A percentile compares a stretch with the other conserved stretches of the same genome.
phyloP scores from a whole-genome alignment of 2,797 vertebrate species.

The Chelon auratus region DNA sequence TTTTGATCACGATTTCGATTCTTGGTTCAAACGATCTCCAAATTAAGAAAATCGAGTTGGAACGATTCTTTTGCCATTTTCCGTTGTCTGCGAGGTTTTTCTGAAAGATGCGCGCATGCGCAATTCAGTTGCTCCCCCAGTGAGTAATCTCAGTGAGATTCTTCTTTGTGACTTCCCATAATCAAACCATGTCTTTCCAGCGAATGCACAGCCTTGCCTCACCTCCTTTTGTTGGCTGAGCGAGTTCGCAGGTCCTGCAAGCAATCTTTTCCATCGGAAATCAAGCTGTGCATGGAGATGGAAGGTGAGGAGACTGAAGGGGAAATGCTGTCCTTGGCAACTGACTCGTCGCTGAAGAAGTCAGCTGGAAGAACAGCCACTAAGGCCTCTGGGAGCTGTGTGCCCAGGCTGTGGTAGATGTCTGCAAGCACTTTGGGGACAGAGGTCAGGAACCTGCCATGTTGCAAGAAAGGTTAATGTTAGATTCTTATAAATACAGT shows the following conservation, averaged over 20 bases:
- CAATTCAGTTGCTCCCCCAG: too few species aligned
- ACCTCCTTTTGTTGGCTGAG: slow-evolving; percentile 91
- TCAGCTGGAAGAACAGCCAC: slow-evolving; percentile 89
- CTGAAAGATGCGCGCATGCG: too few species aligned
- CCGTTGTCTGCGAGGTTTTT: too few species aligned
- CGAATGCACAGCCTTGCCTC: background rate
- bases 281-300: slow-evolving; percentile 71
- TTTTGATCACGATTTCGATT: too few species aligned
- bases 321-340: slow-evolving; percentile 87
- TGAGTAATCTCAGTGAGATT: too few species aligned
- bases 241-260: slow-evolving; percentile 90
- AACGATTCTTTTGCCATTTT: too few species aligned
- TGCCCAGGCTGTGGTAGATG: slow-evolving; percentile 92
- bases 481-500: background rate
- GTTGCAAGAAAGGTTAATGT: slow-evolving; percentile 10
- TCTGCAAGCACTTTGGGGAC: slow-evolving; percentile 90
- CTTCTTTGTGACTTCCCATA: background rate
- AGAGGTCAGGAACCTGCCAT: slow-evolving; percentile 86
- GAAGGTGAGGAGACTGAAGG: slow-evolving; percentile 74
- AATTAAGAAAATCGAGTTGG: too few species aligned
- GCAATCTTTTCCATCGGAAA: slow-evolving; percentile 70
- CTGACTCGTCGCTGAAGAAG: slow-evolving; percentile 94
- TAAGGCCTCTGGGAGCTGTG: slow-evolving; percentile 89
- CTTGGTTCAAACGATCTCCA: too few species aligned
- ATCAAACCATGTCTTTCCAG: background rate